Evolutionary conservation across 2,113 vertebrate genomes (phyloP).

Genomic region (Cisticola juncidis): DNA sequence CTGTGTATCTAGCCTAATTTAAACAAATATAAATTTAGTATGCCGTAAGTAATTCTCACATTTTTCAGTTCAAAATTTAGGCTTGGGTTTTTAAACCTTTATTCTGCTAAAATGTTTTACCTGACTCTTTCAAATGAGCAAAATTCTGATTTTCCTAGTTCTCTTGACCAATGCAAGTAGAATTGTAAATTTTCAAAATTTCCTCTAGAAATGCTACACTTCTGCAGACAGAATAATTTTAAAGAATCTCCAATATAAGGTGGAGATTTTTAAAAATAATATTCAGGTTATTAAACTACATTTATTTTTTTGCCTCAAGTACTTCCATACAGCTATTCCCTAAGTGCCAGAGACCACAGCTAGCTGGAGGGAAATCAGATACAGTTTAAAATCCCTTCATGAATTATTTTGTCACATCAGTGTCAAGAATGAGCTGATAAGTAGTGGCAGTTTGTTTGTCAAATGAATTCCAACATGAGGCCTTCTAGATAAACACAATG

Average conservation of each 20-base stretch:
- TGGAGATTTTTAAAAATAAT: neutral
- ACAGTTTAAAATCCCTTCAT: neutral
- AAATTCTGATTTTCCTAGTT: neutral
- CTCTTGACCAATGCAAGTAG: neutral
- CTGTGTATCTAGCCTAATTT: neutral
- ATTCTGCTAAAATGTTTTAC: neutral
- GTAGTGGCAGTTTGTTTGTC: neutral
- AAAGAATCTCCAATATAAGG: neutral
- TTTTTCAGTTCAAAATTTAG: neutral
- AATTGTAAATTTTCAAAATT: neutral
- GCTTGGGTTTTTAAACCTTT: neutral
- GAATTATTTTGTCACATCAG: conserved; percentile 13
- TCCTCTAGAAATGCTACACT: neutral
- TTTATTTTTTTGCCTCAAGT: neutral
- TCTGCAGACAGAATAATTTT: neutral
- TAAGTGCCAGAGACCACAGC: neutral
- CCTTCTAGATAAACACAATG: neutral
- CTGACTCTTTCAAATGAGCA: neutral
- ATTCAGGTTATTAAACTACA: neutral
- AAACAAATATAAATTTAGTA: neutral
- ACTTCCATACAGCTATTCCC: neutral
- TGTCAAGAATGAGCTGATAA: neutral
- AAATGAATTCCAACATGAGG: neutral
- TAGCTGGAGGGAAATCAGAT: neutral
- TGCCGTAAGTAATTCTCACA: neutral